Evolutionary conservation across 2,888 invertebrate species (phyloP).

Genomic region (Drosophila buzzatii): DNA sequence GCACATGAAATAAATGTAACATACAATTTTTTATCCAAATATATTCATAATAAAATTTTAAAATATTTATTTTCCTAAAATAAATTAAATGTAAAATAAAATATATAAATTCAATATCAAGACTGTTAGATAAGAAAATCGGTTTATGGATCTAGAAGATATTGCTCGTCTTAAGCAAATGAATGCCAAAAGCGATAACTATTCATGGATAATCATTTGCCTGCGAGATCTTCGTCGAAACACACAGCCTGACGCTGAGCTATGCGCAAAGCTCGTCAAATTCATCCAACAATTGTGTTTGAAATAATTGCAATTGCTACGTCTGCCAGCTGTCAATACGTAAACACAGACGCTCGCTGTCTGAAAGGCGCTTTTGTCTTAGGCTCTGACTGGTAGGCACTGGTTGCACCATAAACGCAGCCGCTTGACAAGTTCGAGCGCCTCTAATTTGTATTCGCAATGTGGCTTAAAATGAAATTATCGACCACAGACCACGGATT

Average conservation of each 20-base stretch:
- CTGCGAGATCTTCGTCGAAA: background rate
- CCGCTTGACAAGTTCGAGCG: constrained; percentile 2
- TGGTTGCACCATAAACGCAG: background rate
- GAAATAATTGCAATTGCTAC: constrained; percentile 5
- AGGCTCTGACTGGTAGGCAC: background rate
- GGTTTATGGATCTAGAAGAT: too few species aligned
- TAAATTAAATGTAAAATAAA: too few species aligned
- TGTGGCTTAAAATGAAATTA: constrained; percentile 73
- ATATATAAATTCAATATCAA: too few species aligned
- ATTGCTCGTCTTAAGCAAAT: too few species aligned
- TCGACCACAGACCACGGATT: constrained; percentile 74
- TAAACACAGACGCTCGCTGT: background rate
- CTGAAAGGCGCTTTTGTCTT: constrained; percentile 2
- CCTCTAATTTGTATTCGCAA: constrained; percentile 76
- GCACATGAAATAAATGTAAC: too few species aligned
- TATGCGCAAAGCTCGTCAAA: background rate
- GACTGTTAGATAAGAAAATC: too few species aligned
- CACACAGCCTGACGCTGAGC: background rate
- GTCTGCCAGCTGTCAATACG: background rate
- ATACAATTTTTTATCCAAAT: too few species aligned
- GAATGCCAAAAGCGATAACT: too few species aligned
- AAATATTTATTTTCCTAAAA: too few species aligned
- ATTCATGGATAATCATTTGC: too few species aligned
- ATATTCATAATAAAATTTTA: too few species aligned
- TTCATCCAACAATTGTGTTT: background rate